Conservation (phyloP, 2,113 vertebrate species). For the Conger conger region DNA sequence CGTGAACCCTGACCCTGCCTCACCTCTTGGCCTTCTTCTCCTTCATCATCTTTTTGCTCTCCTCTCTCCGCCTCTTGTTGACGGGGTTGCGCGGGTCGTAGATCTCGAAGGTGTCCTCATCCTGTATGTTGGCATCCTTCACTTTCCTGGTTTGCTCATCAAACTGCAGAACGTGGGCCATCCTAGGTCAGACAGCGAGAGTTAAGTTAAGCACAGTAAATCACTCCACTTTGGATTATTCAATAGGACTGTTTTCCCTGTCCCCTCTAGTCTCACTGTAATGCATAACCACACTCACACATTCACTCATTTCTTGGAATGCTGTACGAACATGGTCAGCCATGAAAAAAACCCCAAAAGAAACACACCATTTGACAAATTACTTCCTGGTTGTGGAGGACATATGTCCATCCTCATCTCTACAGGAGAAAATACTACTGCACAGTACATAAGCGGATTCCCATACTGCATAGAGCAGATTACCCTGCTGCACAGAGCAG, state of each 20-base stretch:
- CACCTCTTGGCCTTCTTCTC: slow-evolving; percentile 89
- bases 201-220: slow-evolving; percentile 54
- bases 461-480: too few relatives aligned
- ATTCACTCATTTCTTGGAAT: background rate
- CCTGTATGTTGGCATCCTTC: slow-evolving; percentile 93
- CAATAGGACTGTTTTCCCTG: background rate
- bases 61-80: slow-evolving; percentile 91
- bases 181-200: slow-evolving; percentile 70
- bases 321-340: background rate
- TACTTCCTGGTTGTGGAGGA: too few relatives aligned
- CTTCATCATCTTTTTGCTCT: slow-evolving; percentile 96
- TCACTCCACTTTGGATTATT: slow-evolving; percentile 29
- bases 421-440: too few relatives aligned
- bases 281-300: background rate
- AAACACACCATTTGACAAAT: too few relatives aligned
- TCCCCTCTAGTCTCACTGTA: background rate
- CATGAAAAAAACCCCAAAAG: too few relatives aligned
- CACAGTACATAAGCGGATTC: too few relatives aligned
- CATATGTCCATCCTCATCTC: too few relatives aligned
- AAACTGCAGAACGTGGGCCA: slow-evolving; percentile 94
- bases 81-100: slow-evolving; percentile 96
- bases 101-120: slow-evolving; percentile 97
- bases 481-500: too few relatives aligned
- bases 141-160: slow-evolving; percentile 94
- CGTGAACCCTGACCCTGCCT: slow-evolving; percentile 36